Evolutionary conservation across 2,113 vertebrate species (phyloP).

Genomic region (Garra rufa): DNA sequence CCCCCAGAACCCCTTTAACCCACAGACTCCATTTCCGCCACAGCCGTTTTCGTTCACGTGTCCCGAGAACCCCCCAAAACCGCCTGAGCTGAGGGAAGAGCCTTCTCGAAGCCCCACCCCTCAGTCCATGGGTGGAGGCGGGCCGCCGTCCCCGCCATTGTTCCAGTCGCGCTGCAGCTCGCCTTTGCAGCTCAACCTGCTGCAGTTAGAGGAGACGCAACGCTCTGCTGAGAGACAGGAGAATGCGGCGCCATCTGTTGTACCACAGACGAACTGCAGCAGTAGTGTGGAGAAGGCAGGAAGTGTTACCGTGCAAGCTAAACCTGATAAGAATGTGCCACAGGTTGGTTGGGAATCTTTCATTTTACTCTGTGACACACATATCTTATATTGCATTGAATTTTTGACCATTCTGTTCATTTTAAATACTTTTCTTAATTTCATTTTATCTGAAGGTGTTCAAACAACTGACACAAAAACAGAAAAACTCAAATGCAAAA

Average conservation of each 20-base stretch:
- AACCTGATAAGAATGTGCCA: constrained; percentile 66
- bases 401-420: background rate
- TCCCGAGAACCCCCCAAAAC: constrained; percentile 70
- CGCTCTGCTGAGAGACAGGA: constrained; percentile 55
- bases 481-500: background rate
- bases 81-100: constrained; percentile 64
- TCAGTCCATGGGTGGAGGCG: constrained; percentile 68
- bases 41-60: constrained; percentile 72
- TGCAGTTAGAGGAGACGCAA: constrained; percentile 87
- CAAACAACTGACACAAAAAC: background rate
- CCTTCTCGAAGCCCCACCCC: constrained; percentile 80
- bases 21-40: constrained; percentile 56
- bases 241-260: constrained; percentile 52
- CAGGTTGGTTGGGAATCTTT: constrained; percentile 76
- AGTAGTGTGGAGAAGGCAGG: constrained; percentile 68
- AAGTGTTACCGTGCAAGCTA: constrained; percentile 57
- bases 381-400: background rate
- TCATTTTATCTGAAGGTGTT: background rate
- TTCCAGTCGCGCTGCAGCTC: constrained; percentile 95
- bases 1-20: constrained; percentile 55
- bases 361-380: too few species aligned
- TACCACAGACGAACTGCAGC: constrained; percentile 52
- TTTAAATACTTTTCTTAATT: background rate
- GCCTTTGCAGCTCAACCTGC: constrained; percentile 88
- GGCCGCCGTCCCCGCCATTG: constrained; percentile 78